phyloP scores from a whole-genome alignment of 1,140 invertebrate species.

The Papilio aristodemus region DNA sequence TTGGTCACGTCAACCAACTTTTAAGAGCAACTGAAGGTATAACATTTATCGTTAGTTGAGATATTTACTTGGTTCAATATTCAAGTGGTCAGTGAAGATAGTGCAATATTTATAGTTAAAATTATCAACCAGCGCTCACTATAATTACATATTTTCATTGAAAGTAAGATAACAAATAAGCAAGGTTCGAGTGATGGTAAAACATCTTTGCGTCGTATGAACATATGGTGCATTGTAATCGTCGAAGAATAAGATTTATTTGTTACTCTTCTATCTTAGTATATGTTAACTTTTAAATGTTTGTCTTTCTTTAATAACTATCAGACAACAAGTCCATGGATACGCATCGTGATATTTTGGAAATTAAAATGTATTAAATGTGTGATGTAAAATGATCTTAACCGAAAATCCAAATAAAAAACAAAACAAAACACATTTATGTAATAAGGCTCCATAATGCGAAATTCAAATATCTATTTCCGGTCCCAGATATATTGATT shows the following conservation, averaged over 20 bases:
- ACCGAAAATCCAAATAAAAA: too few relatives aligned
- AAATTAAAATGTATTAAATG: too few relatives aligned
- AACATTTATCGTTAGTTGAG: neutral
- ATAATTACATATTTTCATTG: conserved; percentile 22
- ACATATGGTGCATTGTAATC: neutral
- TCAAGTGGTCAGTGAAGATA: neutral
- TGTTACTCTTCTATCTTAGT: neutral
- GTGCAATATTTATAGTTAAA: conserved; percentile 19
- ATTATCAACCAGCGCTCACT: conserved; percentile 10
- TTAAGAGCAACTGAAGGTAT: neutral
- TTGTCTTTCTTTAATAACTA: too few relatives aligned
- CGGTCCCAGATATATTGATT: too few relatives aligned
- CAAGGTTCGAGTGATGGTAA: neutral
- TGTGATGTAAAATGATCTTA: too few relatives aligned
- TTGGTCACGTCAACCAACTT: too few relatives aligned
- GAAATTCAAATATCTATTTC: too few relatives aligned
- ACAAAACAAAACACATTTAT: too few relatives aligned
- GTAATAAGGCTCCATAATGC: too few relatives aligned
- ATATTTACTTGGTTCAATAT: neutral
- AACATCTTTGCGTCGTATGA: neutral
- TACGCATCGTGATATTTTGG: too few relatives aligned
- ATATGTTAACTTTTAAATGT: too few relatives aligned
- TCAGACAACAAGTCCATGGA: too few relatives aligned
- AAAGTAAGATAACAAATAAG: conserved; percentile 14
- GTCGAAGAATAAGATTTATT: neutral